Percentiles rank a stretch among this genome's conserved stretches.
Conservation (phyloP, 37 sponge, comb jelly and placozoan genomes). For the Corticium candelabrum region DNA sequence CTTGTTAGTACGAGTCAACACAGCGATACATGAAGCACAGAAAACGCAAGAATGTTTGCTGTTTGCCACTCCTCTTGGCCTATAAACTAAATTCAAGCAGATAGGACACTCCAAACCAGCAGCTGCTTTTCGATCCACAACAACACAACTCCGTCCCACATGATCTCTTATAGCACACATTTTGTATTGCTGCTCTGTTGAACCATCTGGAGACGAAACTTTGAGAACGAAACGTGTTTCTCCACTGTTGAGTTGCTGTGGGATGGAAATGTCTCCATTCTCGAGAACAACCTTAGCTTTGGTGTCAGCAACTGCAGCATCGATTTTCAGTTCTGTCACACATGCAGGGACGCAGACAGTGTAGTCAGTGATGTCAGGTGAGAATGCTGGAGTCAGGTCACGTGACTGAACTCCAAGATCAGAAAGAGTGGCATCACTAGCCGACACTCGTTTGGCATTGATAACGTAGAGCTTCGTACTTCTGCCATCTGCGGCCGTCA, state of each 20-base stretch:
- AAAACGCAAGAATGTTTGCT: constrained; percentile 16
- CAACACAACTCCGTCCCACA: constrained; percentile 12
- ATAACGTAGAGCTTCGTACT: constrained; percentile 73
- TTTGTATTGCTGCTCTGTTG: constrained; percentile 25
- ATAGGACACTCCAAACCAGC: constrained; percentile 36
- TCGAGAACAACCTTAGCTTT: constrained; percentile 39
- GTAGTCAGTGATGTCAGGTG: constrained; percentile 34
- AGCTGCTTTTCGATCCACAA: constrained; percentile 10
- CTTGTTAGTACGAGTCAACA: constrained; percentile 71
- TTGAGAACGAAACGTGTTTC: constrained; percentile 34
- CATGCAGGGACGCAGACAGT: constrained; percentile 49
- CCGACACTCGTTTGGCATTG: constrained; percentile 43
- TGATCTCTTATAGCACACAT: constrained; percentile 35
- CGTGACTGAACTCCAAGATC: constrained; percentile 52
- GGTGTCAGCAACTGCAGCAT: constrained; percentile 52
- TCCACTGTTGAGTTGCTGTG: constrained; percentile 34
- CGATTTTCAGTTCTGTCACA: constrained; percentile 30
- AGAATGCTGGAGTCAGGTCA: constrained; percentile 57
- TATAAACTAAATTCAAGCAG: constrained; percentile 44
- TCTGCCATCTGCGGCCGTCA: constrained; percentile 83
- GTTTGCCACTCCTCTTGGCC: constrained; percentile 28
- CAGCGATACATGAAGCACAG: constrained; percentile 54
- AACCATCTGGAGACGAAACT: constrained; percentile 54
- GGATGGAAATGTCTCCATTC: constrained; percentile 29
- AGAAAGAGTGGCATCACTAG: constrained; percentile 69